Evolutionary conservation across 1,140 invertebrate species (phyloP), one percentile per base, ranked within the genome.

Genomic region (Brachionus manjavacas): DNA sequence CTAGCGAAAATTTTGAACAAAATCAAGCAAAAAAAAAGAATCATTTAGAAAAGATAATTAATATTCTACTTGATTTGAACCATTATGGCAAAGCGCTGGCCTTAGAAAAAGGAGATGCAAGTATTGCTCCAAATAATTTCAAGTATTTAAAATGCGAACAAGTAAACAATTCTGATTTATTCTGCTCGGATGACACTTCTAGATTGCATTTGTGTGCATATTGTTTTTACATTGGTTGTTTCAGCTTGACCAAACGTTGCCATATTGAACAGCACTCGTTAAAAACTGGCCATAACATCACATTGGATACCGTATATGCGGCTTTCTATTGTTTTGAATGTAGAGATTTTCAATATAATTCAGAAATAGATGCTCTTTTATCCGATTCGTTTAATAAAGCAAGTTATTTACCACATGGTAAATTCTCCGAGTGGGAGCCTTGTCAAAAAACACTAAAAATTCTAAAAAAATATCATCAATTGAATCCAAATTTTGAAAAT

Each of bases 291-390:
- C 79, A 81, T 60, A 35, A 6, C 52, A 41, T 81, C 16, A 64
- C 52, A 41, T 12, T 97, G 85, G 96, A 98, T 88, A 89, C 97
- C 14, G 92, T 92, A 43, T 95, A 95, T 89, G 96, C 96, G 64
- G 93, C 94, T 87, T 91, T 98, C n/a, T 94, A 94, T 89, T 99
- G 96, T 90, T 93, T 93, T 88, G 92, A 93, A 88, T 99, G 96
- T 88, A 92, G 92, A 72, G 96, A 98, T 89, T 97, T 96, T 88
- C 93, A 97, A 52, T 96, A 96, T 89, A 95, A 97, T 88, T 89
- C 92, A 55, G 91, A 92, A 25, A 86, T 92, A 35, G 92, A 93
- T 84, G 86, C 88, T 11, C 31, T 46, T 66, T 39, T 49, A 35
- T 80, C n/a, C 7, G 46, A 28, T 28, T n/a, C 39, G 6, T 64